phyloP scores from a whole-genome alignment of 2,113 vertebrate species.

The Pelecanoides urinatrix region DNA sequence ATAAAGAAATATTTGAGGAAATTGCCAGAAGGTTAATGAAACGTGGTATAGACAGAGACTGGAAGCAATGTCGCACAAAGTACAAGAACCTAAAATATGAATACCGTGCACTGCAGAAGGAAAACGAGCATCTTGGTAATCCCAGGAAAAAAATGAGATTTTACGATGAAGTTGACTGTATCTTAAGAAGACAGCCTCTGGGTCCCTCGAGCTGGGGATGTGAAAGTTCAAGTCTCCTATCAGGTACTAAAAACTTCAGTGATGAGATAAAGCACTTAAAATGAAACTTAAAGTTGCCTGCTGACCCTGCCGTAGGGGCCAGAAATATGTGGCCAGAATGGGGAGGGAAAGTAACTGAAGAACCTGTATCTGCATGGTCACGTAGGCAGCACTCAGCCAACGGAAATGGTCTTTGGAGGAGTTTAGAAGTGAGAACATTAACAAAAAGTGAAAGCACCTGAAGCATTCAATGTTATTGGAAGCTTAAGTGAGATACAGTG shows the following conservation, averaged over 20 bases:
- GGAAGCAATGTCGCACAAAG: constrained; percentile 89
- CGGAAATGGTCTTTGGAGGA: neutral
- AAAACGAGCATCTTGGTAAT: constrained; percentile 75
- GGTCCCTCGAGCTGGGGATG: constrained; percentile 22
- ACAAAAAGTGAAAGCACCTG: neutral
- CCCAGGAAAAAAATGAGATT: constrained; percentile 81
- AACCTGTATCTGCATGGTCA: neutral
- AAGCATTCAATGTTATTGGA: rapidly evolving
- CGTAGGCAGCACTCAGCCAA: neutral
- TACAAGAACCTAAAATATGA: constrained; percentile 92
- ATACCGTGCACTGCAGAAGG: constrained; percentile 83
- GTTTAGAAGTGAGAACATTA: neutral
- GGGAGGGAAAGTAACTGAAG: neutral
- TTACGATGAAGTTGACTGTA: constrained; percentile 85
- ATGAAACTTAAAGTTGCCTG: neutral
- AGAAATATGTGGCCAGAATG: neutral
- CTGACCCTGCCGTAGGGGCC: neutral
- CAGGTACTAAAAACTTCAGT: neutral
- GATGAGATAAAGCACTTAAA: neutral
- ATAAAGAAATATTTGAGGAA: constrained; percentile 89
- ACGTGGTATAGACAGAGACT: constrained; percentile 85
- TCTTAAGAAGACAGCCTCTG: constrained; percentile 70
- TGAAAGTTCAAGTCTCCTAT: constrained; percentile 35
- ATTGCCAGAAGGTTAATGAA: constrained; percentile 82
- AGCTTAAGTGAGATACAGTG: neutral